Percentiles rank a stretch among this genome's conserved stretches.
These are phyloP conservation scores for Sinodicranocentrus sp. DNA, from an alignment of 2,888 invertebrate genomes.

Conservation along the genomic window DNA sequence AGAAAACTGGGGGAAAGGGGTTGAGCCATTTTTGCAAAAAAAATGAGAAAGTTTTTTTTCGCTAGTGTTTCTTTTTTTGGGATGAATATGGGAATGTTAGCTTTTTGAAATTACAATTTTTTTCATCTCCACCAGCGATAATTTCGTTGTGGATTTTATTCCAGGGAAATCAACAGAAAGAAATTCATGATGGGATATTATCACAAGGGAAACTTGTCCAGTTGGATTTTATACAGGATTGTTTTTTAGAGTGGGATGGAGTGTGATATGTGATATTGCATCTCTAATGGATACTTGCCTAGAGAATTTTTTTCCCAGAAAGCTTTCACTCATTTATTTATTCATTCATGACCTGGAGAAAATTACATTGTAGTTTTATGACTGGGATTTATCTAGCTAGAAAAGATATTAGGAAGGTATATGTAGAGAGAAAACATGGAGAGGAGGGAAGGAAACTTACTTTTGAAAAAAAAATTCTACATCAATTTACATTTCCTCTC, in stretches of 20 bases:
- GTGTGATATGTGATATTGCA: too few relatives aligned
- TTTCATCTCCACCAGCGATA: background rate
- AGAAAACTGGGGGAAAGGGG: too few relatives aligned
- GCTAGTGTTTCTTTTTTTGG: background rate
- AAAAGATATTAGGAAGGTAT: too few relatives aligned
- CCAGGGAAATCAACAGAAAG: background rate
- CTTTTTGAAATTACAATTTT: background rate
- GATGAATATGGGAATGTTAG: background rate
- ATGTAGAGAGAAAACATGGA: background rate
- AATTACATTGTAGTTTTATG: conserved; percentile 5
- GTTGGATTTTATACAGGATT: too few relatives aligned
- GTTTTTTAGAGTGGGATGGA: too few relatives aligned
- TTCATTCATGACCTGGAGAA: conserved; percentile 6
- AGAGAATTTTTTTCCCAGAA: too few relatives aligned
- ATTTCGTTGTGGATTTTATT: background rate
- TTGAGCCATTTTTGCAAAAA: too few relatives aligned
- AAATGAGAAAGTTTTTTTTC: too few relatives aligned
- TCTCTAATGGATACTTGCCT: too few relatives aligned
- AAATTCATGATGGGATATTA: background rate
- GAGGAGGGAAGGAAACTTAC: background rate
- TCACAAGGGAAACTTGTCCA: background rate
- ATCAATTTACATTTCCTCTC: too few relatives aligned
- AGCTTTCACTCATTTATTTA: background rate
- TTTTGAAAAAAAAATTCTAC: too few relatives aligned
- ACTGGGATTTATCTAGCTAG: too few relatives aligned